Percentiles rank a stretch among this genome's conserved stretches.
phyloP scores from a whole-genome alignment of 2,113 vertebrate species.

The Miniopterus natalensis region DNA sequence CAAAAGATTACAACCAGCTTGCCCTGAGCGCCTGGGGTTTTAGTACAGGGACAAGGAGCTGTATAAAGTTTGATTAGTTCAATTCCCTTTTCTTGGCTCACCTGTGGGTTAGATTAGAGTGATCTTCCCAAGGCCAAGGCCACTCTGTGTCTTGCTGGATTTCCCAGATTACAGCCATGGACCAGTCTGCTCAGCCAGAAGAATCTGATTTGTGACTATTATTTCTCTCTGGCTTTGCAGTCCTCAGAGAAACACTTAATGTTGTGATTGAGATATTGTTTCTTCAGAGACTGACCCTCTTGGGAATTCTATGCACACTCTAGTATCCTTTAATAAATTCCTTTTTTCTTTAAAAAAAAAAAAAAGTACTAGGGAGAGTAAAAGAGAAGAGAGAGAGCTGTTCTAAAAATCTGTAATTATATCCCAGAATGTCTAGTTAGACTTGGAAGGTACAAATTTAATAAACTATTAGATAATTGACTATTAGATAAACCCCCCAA shows the following conservation, averaged over 20 bases:
- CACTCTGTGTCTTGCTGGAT: background rate
- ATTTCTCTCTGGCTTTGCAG: background rate
- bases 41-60: background rate
- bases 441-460: background rate
- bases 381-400: background rate
- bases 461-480: background rate
- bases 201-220: background rate
- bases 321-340: background rate
- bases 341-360: constrained; percentile 22
- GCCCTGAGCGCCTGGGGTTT: background rate
- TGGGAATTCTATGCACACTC: background rate
- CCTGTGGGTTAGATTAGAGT: background rate
- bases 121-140: background rate
- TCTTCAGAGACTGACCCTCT: background rate
- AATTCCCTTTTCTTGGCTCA: background rate
- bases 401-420: background rate
- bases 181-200: background rate
- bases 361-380: background rate
- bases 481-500: background rate
- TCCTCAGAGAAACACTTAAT: background rate
- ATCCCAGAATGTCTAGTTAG: background rate
- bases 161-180: background rate
- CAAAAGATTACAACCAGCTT: background rate
- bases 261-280: background rate
- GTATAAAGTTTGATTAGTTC: background rate